phyloP scores from a whole-genome alignment of 2,888 invertebrate species.

The Lymantria monacha region DNA sequence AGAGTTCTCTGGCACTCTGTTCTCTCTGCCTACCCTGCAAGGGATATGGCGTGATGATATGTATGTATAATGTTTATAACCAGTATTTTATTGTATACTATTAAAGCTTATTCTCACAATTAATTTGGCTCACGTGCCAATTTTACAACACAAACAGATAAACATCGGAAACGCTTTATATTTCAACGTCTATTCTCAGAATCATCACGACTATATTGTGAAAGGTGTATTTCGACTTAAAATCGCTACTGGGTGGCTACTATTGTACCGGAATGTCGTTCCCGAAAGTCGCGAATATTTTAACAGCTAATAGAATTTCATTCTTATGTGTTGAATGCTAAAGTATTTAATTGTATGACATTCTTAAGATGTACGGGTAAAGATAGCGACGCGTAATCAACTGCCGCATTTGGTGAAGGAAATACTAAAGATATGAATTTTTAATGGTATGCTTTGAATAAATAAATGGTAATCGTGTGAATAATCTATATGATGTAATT shows the following conservation, averaged over 20 bases:
- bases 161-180: slow-evolving; percentile 5
- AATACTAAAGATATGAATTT: slow-evolving; percentile 38
- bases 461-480: slow-evolving; percentile 12
- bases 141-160: background rate
- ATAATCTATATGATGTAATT: background rate
- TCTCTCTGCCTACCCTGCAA: no score
- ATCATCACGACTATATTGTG: slow-evolving; percentile 12
- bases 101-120: background rate
- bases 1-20: no score
- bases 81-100: background rate
- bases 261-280: slow-evolving; percentile 38
- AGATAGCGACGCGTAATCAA: slow-evolving; percentile 47
- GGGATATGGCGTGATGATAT: no score
- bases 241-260: slow-evolving; percentile 31
- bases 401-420: slow-evolving; percentile 35
- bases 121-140: background rate
- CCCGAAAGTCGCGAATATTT: slow-evolving; percentile 35
- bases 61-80: background rate
- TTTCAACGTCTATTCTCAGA: slow-evolving; percentile 13
- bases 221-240: slow-evolving; percentile 22
- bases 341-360: slow-evolving; percentile 8
- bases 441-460: slow-evolving; percentile 28
- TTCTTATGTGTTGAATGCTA: slow-evolving; percentile 4
- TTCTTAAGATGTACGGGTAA: slow-evolving; percentile 22
- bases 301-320: slow-evolving; percentile 9